Percentiles rank a stretch among this genome's conserved stretches.
Evolutionary conservation across 2,113 vertebrate genomes (phyloP).

Genomic region (Polypterus bichir): DNA sequence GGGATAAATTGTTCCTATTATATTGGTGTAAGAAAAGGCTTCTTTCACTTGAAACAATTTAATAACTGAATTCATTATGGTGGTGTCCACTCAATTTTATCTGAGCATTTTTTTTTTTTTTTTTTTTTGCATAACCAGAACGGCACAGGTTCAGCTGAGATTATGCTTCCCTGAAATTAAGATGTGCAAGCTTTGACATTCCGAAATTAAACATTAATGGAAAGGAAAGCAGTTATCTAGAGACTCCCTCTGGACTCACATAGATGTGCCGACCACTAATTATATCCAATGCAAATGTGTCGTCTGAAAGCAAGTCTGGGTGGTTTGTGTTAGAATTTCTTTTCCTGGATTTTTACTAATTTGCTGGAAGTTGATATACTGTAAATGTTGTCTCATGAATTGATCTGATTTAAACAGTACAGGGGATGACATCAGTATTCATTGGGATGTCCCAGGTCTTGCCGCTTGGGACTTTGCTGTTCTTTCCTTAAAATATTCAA

Average conservation of each 20-base stretch:
- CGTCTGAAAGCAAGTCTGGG: constrained; percentile 45
- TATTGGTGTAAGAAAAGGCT: constrained; percentile 96
- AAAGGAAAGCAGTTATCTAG: constrained; percentile 79
- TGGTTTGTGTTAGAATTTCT: constrained; percentile 32
- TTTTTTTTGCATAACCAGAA: constrained; percentile 59
- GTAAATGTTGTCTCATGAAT: no score
- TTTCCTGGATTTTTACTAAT: constrained; percentile 29
- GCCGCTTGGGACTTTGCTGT: no score
- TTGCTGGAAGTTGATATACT: constrained; percentile 29
- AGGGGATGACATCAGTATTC: no score
- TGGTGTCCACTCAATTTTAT: constrained; percentile 79
- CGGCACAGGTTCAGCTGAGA: constrained; percentile 71
- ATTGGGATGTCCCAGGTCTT: no score
- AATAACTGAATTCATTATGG: constrained; percentile 99
- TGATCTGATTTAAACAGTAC: no score
- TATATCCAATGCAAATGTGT: constrained; percentile 81
- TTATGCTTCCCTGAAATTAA: constrained; percentile 84
- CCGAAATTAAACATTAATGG: constrained; percentile 90
- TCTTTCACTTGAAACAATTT: constrained; percentile 99
- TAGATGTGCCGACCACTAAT: constrained; percentile 81
- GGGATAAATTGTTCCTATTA: constrained; percentile 99
- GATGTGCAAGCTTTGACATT: constrained; percentile 87
- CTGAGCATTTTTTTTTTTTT: constrained; percentile 29
- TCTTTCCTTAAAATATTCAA: no score
- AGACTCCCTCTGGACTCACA: constrained; percentile 73